Conservation (phyloP, 2,113 vertebrate genomes). For the Neogale vison region DNA sequence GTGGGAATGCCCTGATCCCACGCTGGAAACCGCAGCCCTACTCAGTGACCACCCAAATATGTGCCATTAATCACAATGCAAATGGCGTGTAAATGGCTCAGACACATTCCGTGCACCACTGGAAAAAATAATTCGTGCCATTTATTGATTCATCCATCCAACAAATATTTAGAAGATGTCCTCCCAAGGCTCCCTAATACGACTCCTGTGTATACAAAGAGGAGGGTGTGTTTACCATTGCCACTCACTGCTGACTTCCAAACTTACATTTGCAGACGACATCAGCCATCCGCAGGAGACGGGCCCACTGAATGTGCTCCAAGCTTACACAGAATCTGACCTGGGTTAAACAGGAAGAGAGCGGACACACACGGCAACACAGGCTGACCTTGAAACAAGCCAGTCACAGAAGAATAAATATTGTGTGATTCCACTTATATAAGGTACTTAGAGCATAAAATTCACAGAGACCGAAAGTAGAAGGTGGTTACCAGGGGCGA, state of each 20-base stretch:
- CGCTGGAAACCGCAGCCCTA: accelerated
- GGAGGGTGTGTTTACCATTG: not conserved
- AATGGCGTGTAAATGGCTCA: not conserved
- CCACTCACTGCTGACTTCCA: not conserved
- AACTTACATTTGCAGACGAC: not conserved
- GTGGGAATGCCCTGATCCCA: not conserved
- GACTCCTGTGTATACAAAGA: not conserved
- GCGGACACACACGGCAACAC: not conserved
- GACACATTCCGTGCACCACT: not conserved
- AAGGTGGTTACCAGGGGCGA: not conserved
- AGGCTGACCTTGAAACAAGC: not conserved
- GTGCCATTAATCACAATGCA: not conserved
- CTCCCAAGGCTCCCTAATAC: not conserved
- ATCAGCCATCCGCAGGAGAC: not conserved
- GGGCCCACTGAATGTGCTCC: not conserved
- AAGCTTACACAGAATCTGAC: not conserved
- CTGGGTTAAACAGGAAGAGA: not conserved
- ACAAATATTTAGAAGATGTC: not conserved
- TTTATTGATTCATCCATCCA: conserved; percentile 2
- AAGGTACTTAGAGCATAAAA: not conserved
- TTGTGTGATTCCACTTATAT: not conserved
- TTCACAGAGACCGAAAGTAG: not conserved
- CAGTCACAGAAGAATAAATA: not conserved
- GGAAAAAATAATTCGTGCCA: not conserved
- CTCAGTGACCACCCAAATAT: not conserved